Percentiles rank a stretch among this genome's conserved stretches.
phyloP scores from a whole-genome alignment of 2,797 vertebrate species.

The Clarias laeviceps region DNA sequence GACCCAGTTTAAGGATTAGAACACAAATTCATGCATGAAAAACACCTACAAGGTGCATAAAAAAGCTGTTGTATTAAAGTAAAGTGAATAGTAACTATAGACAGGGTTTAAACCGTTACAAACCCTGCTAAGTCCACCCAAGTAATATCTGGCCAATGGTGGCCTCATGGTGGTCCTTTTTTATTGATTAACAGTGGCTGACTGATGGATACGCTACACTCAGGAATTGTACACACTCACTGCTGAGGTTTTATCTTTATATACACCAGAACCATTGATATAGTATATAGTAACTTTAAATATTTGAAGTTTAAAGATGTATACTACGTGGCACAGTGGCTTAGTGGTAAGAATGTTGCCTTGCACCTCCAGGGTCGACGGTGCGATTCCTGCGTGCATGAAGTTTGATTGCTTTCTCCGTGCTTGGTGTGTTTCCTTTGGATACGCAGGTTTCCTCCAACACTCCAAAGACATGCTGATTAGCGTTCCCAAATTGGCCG shows the following conservation, averaged over 20 bases:
- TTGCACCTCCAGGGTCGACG: too few species aligned
- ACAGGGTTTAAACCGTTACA: not conserved
- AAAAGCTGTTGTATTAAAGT: too few species aligned
- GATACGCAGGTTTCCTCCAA: too few species aligned
- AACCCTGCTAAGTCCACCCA: not conserved
- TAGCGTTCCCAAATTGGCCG: too few species aligned
- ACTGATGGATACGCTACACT: not conserved
- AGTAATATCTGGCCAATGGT: not conserved
- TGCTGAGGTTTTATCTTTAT: too few species aligned
- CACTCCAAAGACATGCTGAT: too few species aligned
- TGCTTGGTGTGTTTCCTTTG: too few species aligned
- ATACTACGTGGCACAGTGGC: too few species aligned
- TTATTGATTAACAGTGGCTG: not conserved
- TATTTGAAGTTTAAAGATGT: not conserved
- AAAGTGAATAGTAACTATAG: not conserved
- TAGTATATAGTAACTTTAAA: not conserved
- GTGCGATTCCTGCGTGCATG: too few species aligned
- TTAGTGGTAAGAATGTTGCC: too few species aligned
- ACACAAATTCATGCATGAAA: not conserved
- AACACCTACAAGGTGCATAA: not conserved
- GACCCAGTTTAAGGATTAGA: not conserved
- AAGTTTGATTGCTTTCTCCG: too few species aligned
- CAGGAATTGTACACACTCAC: not conserved
- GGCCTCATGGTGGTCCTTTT: not conserved
- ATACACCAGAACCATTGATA: too few species aligned